Evolutionary conservation across 2,113 vertebrate genomes (phyloP).

Genomic region (Gambusia holbrooki): DNA sequence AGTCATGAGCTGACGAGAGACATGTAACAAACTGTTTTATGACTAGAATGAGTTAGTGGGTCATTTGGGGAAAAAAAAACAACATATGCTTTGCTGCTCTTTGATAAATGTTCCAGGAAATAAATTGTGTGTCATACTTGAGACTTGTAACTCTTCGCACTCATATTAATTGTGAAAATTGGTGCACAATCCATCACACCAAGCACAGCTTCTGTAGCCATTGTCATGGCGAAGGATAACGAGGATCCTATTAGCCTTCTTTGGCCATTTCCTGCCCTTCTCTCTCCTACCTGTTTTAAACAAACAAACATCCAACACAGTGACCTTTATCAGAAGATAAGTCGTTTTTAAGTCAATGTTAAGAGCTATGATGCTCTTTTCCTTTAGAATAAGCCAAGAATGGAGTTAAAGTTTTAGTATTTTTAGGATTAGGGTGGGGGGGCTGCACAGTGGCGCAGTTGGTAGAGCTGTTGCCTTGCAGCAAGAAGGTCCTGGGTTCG

Average conservation of each 20-base stretch:
- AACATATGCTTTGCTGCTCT: neutral
- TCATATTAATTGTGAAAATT: constrained; percentile 40
- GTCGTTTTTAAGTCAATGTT: constrained; percentile 37
- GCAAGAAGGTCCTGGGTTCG: too few species aligned
- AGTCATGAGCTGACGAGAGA: neutral
- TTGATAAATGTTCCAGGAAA: constrained; percentile 48
- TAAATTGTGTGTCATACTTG: constrained; percentile 43
- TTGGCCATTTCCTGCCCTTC: too few species aligned
- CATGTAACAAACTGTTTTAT: constrained; percentile 1
- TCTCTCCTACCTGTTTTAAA: too few species aligned
- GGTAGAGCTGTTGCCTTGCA: too few species aligned
- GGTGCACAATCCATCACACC: constrained; percentile 48
- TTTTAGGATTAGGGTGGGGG: constrained; percentile 23
- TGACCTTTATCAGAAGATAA: constrained; percentile 56
- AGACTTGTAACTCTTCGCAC: constrained; percentile 32
- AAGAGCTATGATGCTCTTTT: constrained; percentile 32
- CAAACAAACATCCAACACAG: constrained; percentile 28
- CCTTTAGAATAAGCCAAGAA: constrained; percentile 11
- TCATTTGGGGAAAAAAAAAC: constrained; percentile 15
- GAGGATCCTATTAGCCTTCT: too few species aligned
- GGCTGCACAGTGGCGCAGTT: too few species aligned
- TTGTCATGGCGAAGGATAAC: too few species aligned
- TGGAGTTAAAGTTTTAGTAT: constrained; percentile 42
- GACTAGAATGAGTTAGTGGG: neutral
- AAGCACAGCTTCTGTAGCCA: constrained; percentile 9